Base-by-base conservation (phyloP, 2,888 invertebrate species). In the Drosophila tanythrix region DNA sequence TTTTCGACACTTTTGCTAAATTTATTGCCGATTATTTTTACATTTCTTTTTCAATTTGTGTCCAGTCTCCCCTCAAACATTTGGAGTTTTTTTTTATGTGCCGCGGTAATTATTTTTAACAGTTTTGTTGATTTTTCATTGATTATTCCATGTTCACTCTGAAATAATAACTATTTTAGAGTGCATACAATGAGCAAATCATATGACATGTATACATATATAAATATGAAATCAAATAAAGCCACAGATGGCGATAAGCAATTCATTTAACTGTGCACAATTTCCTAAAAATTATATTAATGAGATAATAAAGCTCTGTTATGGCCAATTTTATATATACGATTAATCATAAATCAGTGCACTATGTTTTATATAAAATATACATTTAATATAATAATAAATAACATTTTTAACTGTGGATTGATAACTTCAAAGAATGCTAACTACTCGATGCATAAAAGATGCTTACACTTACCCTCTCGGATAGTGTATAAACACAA, bases 1-100 rank as follows among this genome's bases (percentile, higher is more conserved):
- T 83, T 83, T 80, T 89, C 89, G 89, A 91, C 91, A 91, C 90
- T 91, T 90, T 86, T 82, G 76, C 80, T 76, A 83, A 89, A 90
- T 90, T 89, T 89, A 89, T 87, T 87, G 85, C 82, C 80, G 83
- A 79, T 90, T 89, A 87, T 89, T 90, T 91, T 81, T 83, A 90
- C 88, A 81, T 89, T 83, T 90, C 82, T 82, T 89, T 87, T 83
- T 89, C 67, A 78, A 74, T 74, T 70, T 79, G 56, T 82, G 53
- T 50, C 4, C 55, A 25, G 25, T 36, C 35, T 3, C 29, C 31
- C 10, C 48, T 27, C 10, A 48, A 31, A 29, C 61, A 40, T 51
- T 55, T 27, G 29, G 46, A 36, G 11, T 55, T 25, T 21, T 13
- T 21, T 74, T 76, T 61, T 74, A 65, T 64, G 65, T 73, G 76